Evolutionary conservation across 2,888 invertebrate species (phyloP).

Genomic region (Parnassius apollo): DNA sequence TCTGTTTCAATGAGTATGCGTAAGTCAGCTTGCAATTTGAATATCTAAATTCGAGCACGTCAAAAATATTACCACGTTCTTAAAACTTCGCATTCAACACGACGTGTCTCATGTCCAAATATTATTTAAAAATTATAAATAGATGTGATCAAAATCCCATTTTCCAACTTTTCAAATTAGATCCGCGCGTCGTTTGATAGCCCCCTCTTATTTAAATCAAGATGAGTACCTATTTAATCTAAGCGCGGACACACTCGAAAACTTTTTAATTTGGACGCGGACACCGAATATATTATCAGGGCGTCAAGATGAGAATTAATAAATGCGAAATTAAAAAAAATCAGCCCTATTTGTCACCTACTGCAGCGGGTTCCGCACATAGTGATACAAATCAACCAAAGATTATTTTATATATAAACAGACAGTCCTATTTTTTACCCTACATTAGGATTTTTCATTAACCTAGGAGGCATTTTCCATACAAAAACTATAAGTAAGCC

Average conservation of each 20-base stretch:
- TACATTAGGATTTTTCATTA: no score
- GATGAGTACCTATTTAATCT: constrained; percentile 27
- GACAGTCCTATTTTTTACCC: no score
- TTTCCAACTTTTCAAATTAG: constrained; percentile 21
- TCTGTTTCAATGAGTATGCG: no score
- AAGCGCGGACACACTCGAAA: constrained; percentile 31
- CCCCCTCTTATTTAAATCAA: constrained; percentile 23
- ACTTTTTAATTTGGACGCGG: constrained; percentile 42
- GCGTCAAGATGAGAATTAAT: constrained; percentile 41
- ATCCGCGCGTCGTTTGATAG: constrained; percentile 14
- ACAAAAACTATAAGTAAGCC: no score
- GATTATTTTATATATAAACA: no score
- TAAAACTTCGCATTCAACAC: no score
- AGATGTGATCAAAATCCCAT: constrained; percentile 14
- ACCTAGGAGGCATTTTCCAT: no score
- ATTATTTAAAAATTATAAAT: constrained; percentile 6
- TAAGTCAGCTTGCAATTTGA: no score
- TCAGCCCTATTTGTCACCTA: background rate
- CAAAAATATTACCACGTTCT: no score
- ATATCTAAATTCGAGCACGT: no score
- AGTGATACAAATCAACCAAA: no score
- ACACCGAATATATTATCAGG: constrained; percentile 39
- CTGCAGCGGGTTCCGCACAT: constrained; percentile 16
- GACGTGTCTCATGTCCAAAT: no score
- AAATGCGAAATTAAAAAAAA: constrained; percentile 34